phyloP scores from a whole-genome alignment of 2,888 invertebrate genomes.

The Panopea generosa region DNA sequence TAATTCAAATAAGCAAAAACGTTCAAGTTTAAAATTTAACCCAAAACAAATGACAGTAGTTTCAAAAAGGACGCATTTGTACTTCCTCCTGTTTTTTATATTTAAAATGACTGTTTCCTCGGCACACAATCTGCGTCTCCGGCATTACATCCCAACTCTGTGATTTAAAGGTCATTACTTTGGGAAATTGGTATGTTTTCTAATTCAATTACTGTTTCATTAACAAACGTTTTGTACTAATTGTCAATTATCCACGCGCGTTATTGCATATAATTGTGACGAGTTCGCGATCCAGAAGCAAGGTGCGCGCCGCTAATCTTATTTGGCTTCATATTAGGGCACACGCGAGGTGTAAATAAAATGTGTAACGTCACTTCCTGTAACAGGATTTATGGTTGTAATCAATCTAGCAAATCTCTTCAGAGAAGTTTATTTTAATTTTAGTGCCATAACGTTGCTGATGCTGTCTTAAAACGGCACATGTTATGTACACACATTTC shows the following conservation, averaged over 20 bases:
- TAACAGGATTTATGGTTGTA: conserved; percentile 26
- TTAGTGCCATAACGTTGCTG: conserved; percentile 24
- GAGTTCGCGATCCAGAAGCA: conserved; percentile 45
- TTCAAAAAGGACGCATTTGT: too few species aligned
- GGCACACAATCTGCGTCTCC: too few species aligned
- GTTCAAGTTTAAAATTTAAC: too few species aligned
- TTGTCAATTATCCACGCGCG: conserved; percentile 50
- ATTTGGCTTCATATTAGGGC: conserved; percentile 45
- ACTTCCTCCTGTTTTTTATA: too few species aligned
- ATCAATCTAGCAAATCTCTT: conserved; percentile 46
- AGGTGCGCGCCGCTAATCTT: conserved; percentile 61
- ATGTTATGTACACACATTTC: too few species aligned
- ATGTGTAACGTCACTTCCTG: conserved; percentile 48
- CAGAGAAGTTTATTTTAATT: conserved; percentile 21
- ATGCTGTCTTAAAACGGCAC: background rate
- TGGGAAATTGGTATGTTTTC: conserved; percentile 34
- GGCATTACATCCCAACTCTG: conserved; percentile 7
- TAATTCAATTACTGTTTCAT: conserved; percentile 57
- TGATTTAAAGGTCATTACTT: conserved; percentile 57
- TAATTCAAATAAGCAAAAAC: too few species aligned
- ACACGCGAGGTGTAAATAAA: conserved; percentile 57
- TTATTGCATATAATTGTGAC: conserved; percentile 51
- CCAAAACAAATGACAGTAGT: too few species aligned
- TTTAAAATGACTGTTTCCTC: too few species aligned
- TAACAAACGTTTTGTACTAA: conserved; percentile 51